phyloP scores from a whole-genome alignment of 2,797 vertebrate species.

The Masticophis lateralis region DNA sequence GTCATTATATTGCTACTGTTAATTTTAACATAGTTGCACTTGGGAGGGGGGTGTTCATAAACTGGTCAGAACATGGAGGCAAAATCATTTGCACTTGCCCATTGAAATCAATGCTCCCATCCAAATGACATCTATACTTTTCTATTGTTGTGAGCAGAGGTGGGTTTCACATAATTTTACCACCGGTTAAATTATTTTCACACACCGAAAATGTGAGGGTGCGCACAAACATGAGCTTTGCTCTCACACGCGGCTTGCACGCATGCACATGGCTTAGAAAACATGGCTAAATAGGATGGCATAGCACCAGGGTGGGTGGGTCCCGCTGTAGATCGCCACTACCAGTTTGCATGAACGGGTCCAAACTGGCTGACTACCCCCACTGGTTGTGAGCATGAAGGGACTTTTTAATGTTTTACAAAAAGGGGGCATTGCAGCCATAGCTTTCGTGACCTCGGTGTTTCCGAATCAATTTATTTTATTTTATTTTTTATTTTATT shows the following conservation, averaged over 20 bases:
- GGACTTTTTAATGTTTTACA: neutral
- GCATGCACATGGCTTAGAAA: no score
- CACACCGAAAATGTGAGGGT: no score
- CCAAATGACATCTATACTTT: neutral
- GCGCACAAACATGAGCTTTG: no score
- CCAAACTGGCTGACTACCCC: no score
- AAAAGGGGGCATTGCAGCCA: neutral
- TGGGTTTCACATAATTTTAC: no score
- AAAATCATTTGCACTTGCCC: neutral
- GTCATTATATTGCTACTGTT: slow-evolving; percentile 23
- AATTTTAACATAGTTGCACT: slow-evolving; percentile 13
- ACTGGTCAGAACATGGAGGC: neutral
- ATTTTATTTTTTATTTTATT: no score
- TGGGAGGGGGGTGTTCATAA: neutral
- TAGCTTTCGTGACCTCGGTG: neutral
- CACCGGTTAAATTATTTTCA: no score
- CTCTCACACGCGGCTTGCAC: no score
- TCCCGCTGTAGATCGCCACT: no score
- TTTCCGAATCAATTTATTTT: neutral
- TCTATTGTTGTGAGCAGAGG: neutral
- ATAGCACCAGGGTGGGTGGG: no score
- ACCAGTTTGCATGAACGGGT: no score
- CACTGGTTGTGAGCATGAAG: neutral
- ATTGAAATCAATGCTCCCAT: neutral
- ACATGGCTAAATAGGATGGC: no score